Conservation (phyloP, 2,113 vertebrate species). For the Genyomyrus donnyi region DNA sequence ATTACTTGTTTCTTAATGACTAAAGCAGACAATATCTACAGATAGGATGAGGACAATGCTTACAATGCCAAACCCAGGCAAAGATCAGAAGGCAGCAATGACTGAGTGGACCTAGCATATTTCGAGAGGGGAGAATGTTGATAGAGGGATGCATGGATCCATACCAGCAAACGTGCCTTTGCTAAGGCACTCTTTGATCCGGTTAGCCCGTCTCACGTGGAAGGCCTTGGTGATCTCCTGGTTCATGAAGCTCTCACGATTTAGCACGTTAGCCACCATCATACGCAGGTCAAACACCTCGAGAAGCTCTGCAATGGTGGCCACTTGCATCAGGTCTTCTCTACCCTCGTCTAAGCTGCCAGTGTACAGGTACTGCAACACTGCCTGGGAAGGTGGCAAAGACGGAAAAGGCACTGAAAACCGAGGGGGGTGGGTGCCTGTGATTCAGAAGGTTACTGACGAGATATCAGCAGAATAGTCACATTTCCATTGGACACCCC, state of each 20-base stretch:
- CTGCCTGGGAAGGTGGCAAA: constrained; percentile 45
- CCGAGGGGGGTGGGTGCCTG: background rate
- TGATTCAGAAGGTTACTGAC: background rate
- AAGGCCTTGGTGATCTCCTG: constrained; percentile 90
- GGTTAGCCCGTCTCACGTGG: constrained; percentile 81
- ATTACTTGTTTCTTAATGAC: background rate
- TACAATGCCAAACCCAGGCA: background rate
- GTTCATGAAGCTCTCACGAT: constrained; percentile 90
- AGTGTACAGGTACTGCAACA: constrained; percentile 80
- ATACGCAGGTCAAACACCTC: constrained; percentile 85
- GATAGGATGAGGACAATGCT: background rate
- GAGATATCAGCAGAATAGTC: background rate
- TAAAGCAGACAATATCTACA: background rate
- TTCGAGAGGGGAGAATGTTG: background rate
- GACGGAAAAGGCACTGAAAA: background rate
- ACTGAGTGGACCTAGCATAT: background rate
- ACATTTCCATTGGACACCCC: background rate
- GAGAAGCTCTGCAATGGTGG: constrained; percentile 78
- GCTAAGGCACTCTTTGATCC: constrained; percentile 80
- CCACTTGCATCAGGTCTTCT: constrained; percentile 75
- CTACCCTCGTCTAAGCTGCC: constrained; percentile 68
- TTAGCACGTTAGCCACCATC: constrained; percentile 86
- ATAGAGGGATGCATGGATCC: background rate
- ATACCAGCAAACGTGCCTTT: constrained; percentile 79
- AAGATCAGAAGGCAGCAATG: background rate